Percentiles rank a stretch among this genome's conserved stretches.
Evolutionary conservation across 2,888 invertebrate genomes (phyloP).

Genomic region (Nowickia ferox): DNA sequence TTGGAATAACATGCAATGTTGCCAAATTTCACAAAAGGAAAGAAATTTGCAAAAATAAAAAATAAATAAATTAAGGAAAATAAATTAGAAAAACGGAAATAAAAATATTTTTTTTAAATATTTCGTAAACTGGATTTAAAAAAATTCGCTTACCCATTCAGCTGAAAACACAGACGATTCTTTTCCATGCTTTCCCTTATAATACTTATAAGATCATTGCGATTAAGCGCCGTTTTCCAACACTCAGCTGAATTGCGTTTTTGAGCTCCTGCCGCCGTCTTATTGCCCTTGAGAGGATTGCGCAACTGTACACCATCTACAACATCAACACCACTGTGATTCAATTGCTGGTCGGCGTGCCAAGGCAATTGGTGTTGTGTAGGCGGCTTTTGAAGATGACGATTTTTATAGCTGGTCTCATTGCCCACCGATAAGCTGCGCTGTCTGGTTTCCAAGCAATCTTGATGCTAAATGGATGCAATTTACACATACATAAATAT

Average conservation of each 20-base stretch:
- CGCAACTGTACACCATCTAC: slow-evolving; percentile 80
- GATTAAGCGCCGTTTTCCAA: slow-evolving; percentile 89
- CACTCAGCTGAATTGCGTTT: slow-evolving; percentile 83
- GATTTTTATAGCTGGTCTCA: slow-evolving; percentile 82
- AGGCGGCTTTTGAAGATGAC: slow-evolving; percentile 76
- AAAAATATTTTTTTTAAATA: not conserved
- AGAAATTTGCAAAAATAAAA: slow-evolving; percentile 29
- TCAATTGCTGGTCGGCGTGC: slow-evolving; percentile 69
- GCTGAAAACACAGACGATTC: slow-evolving; percentile 93
- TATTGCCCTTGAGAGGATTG: slow-evolving; percentile 76
- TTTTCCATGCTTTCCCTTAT: slow-evolving; percentile 96
- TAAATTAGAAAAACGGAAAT: not conserved
- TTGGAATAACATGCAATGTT: slow-evolving; percentile 61
- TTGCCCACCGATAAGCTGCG: slow-evolving; percentile 83
- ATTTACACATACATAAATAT: not conserved
- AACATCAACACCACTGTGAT: slow-evolving; percentile 72
- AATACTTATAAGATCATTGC: slow-evolving; percentile 92
- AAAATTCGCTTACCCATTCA: slow-evolving; percentile 86
- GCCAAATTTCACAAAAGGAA: slow-evolving; percentile 66
- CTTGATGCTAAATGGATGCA: slow-evolving; percentile 78
- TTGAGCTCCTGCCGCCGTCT: slow-evolving; percentile 77
- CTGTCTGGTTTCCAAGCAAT: slow-evolving; percentile 80
- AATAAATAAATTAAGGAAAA: slow-evolving; percentile 15
- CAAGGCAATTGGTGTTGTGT: slow-evolving; percentile 70
- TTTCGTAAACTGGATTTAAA: not conserved